Percentiles rank a stretch among this genome's conserved stretches.
These are phyloP conservation scores for Euplagia quadripunctaria DNA, from an alignment of 2,888 invertebrate species.

Conservation along the genomic window DNA sequence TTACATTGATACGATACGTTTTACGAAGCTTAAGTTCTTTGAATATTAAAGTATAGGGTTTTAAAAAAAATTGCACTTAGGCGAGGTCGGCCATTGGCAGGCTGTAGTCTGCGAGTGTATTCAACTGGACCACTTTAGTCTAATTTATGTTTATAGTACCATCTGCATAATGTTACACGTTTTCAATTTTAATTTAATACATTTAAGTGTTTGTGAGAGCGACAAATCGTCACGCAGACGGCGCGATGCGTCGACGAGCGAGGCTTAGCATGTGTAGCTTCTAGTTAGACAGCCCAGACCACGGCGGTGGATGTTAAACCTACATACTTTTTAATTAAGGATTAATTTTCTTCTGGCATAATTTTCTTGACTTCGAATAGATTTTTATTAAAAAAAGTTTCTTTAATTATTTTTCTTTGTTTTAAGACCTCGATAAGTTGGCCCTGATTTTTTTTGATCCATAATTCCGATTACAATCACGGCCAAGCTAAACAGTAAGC, in stretches of 20 bases:
- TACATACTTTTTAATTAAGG: background rate
- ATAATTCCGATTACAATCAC: slow-evolving; percentile 17
- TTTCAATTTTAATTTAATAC: background rate
- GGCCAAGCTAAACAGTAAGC: slow-evolving; percentile 10
- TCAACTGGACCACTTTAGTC: background rate
- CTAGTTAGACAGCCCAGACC: background rate
- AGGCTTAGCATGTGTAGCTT: background rate
- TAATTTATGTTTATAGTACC: background rate
- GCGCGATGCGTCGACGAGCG: background rate
- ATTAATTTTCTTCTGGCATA: background rate
- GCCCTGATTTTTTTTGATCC: slow-evolving; percentile 21
- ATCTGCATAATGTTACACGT: background rate
- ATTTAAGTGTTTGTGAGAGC: background rate
- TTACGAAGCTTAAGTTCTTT: background rate
- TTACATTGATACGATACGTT: background rate
- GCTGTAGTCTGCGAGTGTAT: background rate
- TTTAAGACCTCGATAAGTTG: slow-evolving; percentile 7
- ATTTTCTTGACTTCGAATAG: background rate
- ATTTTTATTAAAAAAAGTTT: background rate
- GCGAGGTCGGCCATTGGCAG: background rate
- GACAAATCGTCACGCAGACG: background rate
- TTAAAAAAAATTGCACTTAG: background rate
- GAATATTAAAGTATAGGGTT: background rate
- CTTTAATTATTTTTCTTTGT: background rate
- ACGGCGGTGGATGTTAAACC: background rate